A percentile compares a stretch with the other conserved stretches of the same genome.
Conservation (phyloP, 2,797 vertebrate genomes). For the Heteromormyrus szaboi region DNA sequence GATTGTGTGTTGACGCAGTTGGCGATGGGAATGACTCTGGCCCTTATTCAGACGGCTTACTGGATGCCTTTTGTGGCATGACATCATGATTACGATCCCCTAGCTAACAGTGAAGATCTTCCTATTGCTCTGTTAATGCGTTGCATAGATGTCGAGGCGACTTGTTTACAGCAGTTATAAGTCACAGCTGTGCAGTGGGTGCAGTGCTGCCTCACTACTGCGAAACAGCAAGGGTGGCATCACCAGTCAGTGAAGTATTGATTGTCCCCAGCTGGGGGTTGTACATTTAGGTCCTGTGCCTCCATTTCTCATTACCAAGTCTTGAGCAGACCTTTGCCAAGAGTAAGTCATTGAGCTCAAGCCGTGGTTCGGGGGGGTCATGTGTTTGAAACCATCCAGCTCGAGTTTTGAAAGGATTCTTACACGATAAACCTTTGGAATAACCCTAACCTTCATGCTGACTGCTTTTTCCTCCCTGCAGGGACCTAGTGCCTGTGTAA, state of each 20-base stretch:
- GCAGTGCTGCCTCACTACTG: neutral
- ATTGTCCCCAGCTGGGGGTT: neutral
- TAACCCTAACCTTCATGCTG: neutral
- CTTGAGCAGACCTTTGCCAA: neutral
- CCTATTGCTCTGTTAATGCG: neutral
- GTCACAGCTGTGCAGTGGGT: neutral
- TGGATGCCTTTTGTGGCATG: neutral
- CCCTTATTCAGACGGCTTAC: neutral
- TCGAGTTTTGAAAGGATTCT: neutral
- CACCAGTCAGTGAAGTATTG: neutral
- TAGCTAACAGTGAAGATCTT: neutral
- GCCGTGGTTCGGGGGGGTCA: neutral
- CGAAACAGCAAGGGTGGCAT: neutral
- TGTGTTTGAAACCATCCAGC: neutral
- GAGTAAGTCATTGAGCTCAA: neutral
- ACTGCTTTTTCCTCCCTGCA: neutral
- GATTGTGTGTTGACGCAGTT: neutral
- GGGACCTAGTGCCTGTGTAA: neutral
- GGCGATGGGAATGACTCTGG: neutral
- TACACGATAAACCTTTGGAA: neutral
- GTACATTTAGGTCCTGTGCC: neutral
- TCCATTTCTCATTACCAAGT: neutral
- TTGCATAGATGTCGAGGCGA: neutral
- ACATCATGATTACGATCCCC: neutral
- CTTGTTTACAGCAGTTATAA: neutral